Base-by-base conservation (phyloP, 2,888 invertebrate species). In the Dasysyrphus tricinctus region DNA sequence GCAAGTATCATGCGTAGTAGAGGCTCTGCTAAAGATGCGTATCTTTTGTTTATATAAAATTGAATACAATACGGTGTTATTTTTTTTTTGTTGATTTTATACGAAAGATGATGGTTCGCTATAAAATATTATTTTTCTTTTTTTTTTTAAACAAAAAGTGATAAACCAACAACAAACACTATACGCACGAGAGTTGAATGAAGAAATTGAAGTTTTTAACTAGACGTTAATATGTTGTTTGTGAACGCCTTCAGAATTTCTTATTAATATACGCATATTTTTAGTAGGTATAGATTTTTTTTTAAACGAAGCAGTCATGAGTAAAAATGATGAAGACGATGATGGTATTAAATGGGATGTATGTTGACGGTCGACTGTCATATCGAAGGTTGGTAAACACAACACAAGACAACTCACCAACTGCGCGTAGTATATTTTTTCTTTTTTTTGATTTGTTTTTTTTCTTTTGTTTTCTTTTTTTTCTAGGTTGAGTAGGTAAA, bases 271-370 rank as follows among this genome's bases (percentile, higher is more conserved):
- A 51, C 51, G 51, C 54, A 54, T 29, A 14, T 37, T 34, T 72
- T 24, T 16, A 24, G 24, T 37, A 32, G 29, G 19, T 29, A 34
- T 61, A 19, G 42, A 42, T 42, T 42, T 42, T 59, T 11, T 14
- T 42, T 42, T 42, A 29, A 39, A 44, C 24, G 72, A 76, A 77
- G 54, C 65, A 65, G 56, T 76, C 75, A 69, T 51, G 69, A 54
- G 56, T 51, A 47, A 57, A 56, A 65, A 73, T 77, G 70, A 79
- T 69, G 42, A 67, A 34, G 34, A 74, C 42, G 67, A 44, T 70
- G 77, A 78, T 80, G 73, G 34, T 77, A 69, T 49, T 80, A 77
- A 85, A 80, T 80, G 84, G 77, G 77, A 80, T 77, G 81, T 69
- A 69, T 67, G 77, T 63, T 74, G 77, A 73, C 34, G 67, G 47